Percentiles rank a stretch among this genome's conserved stretches.
Conservation (phyloP, 1,140 invertebrate species). For the Papilio machaon region DNA sequence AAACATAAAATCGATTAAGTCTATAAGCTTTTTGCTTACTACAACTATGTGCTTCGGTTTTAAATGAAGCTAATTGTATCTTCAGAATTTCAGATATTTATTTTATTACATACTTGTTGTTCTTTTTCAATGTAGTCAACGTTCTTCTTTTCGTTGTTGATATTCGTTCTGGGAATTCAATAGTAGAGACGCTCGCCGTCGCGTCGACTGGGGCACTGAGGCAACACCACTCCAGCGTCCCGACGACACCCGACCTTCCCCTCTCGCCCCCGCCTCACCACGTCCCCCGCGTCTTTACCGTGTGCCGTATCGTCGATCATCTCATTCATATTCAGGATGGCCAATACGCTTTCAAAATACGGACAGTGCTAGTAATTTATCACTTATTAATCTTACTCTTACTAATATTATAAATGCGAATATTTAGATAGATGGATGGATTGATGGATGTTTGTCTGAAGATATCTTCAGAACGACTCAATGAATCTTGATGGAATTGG, state of each 20-base stretch:
- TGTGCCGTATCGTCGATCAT: constrained; percentile 28
- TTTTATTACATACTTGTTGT: constrained; percentile 18
- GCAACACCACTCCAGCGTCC: constrained; percentile 23
- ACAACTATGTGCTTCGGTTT: neutral
- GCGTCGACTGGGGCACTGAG: constrained; percentile 24
- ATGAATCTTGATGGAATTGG: too few relatives aligned
- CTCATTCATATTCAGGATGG: constrained; percentile 21
- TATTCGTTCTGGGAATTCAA: neutral
- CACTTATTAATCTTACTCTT: neutral
- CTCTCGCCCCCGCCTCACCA: neutral
- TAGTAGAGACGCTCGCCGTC: neutral
- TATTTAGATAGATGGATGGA: too few relatives aligned
- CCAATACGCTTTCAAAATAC: neutral
- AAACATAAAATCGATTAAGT: neutral
- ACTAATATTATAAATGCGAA: too few relatives aligned
- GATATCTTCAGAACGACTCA: too few relatives aligned
- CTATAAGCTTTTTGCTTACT: neutral
- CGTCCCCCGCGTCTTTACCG: neutral
- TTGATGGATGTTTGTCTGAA: too few relatives aligned
- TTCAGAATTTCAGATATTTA: neutral
- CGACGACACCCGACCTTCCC: constrained; percentile 11
- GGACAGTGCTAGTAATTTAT: neutral
- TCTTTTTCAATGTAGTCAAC: neutral
- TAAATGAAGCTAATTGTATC: neutral
- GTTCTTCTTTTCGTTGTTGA: neutral